phyloP scores from a whole-genome alignment of 2,797 vertebrate species.

The Tachyglossus aculeatus region DNA sequence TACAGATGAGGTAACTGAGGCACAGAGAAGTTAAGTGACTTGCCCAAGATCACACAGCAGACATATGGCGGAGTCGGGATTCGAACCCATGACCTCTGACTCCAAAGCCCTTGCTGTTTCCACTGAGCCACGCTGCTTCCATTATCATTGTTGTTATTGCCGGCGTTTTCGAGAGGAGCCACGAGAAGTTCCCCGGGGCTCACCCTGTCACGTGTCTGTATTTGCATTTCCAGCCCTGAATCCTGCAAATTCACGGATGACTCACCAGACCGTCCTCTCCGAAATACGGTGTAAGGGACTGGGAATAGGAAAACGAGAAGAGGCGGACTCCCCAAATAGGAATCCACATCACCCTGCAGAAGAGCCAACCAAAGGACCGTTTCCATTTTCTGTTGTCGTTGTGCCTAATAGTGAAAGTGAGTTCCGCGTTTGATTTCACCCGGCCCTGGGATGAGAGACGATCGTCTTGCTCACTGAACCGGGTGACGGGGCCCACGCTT shows the following conservation, averaged over 20 bases:
- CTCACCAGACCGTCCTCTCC: conserved; percentile 45
- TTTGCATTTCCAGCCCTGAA: conserved; percentile 58
- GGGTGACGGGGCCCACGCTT: conserved; percentile 25
- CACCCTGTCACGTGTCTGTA: conserved; percentile 2
- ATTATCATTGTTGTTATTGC: background rate
- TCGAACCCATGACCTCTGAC: too few species aligned
- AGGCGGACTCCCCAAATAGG: conserved; percentile 49
- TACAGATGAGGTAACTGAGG: too few species aligned
- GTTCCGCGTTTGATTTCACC: conserved; percentile 26
- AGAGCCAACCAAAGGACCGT: conserved; percentile 61
- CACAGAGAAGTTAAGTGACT: too few species aligned
- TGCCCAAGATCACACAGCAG: too few species aligned
- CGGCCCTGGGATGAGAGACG: conserved; percentile 27
- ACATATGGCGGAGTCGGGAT: too few species aligned
- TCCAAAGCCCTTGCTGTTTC: too few species aligned
- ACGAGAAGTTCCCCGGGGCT: background rate
- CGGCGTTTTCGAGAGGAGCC: background rate
- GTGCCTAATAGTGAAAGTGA: conserved; percentile 50
- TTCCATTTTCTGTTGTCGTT: conserved; percentile 50
- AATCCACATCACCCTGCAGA: conserved; percentile 49
- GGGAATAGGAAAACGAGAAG: conserved; percentile 51
- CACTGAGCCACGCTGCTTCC: too few species aligned
- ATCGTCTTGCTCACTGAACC: conserved; percentile 19
- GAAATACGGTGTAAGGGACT: conserved; percentile 32
- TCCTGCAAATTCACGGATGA: conserved; percentile 50